These are phyloP conservation scores for Cyclophora albipunctata DNA, from an alignment of 2,888 invertebrate genomes.

Conservation along the genomic window DNA sequence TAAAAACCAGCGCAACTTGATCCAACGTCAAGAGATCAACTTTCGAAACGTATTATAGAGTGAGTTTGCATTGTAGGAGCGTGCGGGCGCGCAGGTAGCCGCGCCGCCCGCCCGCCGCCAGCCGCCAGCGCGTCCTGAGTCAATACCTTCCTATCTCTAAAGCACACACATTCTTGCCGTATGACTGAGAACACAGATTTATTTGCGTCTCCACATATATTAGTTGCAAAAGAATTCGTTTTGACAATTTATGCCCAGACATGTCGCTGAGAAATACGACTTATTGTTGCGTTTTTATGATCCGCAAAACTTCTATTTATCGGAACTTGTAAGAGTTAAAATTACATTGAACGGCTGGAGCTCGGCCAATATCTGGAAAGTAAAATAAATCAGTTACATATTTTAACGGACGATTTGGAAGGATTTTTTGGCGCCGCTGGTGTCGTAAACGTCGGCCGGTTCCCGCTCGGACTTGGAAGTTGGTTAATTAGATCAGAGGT, in stretches of 20 bases:
- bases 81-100: constrained; percentile 6
- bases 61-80: constrained; percentile 11
- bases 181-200: constrained; percentile 28
- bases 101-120: not conserved
- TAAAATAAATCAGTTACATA: constrained; percentile 7
- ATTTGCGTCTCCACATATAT: constrained; percentile 28
- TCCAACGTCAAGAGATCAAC: constrained; percentile 11
- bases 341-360: constrained; percentile 9
- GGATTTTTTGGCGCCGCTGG: too few relatives aligned
- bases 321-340: constrained; percentile 12
- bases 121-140: constrained; percentile 6
- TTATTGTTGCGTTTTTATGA: constrained; percentile 34
- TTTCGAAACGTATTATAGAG: constrained; percentile 13
- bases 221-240: constrained; percentile 25
- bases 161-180: constrained; percentile 25
- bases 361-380: constrained; percentile 5
- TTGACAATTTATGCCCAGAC: constrained; percentile 29
- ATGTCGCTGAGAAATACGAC: constrained; percentile 23
- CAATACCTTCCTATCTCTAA: constrained; percentile 18
- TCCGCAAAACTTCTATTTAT: constrained; percentile 23
- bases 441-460: too few relatives aligned
- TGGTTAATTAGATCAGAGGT: too few relatives aligned
- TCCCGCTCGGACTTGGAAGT: too few relatives aligned
- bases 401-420: not conserved
- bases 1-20: constrained; percentile 12